Evolutionary conservation across 2,113 vertebrate genomes (phyloP), one percentile per base, ranked within the genome.

Genomic region (Urocitellus parryii): DNA sequence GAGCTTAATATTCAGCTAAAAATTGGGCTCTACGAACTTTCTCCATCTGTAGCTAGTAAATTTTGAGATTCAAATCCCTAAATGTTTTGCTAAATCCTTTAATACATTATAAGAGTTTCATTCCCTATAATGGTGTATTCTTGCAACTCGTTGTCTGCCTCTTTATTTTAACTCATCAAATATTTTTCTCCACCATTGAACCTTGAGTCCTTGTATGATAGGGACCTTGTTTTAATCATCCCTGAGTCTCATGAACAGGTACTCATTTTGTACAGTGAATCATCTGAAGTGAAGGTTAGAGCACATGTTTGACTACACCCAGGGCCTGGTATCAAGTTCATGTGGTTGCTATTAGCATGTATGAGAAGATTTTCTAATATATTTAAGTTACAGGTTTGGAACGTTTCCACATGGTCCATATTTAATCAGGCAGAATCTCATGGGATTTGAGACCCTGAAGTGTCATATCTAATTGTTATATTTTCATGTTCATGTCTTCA

Each of bases 401-500:
- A 96, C 92, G 39, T 85, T 94, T 95, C 68, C 51, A 86, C 86
- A 63, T 73, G 83, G 37, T 45, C 51, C 86, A n/a, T 95, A 93
- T 94, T 95, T 87, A 92, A 90, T 95, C 84, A 95, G 79, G 68
- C 67, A 94, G 84, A 91, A 88, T 84, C 88, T 89, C 37, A 2
- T 82, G 68, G 56, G 78, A 88, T 88, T 96, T 88, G 76, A 81
- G 76, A 80, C n/a, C 48, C 88, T 58, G 25, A 88, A 86, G 65
- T 95, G 53, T 93, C 77, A 61, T 34, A 84, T 86, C 78, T 95
- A 91, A 95, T 95, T 94, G 79, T 93, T 76, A 25, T 81, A 80
- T 96, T 94, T 96, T 83, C 79, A n/a, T 77, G 58, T 72, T 77
- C 89, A 34, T 88, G 79, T 95, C 96, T 95, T 96, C 89, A 80